Evolutionary conservation across 2,888 invertebrate species (phyloP).

Genomic region (Tillus elongatus): DNA sequence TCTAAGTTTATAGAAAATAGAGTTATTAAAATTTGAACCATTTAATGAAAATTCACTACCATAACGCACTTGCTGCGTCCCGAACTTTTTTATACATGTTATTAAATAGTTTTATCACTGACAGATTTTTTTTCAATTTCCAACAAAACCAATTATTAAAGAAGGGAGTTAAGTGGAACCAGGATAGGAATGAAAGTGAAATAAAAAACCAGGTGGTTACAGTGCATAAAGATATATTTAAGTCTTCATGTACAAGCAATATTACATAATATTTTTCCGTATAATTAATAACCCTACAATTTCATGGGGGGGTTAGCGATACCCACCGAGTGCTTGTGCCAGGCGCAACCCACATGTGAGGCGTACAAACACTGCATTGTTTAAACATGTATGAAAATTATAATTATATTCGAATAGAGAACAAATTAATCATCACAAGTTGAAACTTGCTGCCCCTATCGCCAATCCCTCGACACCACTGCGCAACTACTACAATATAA

Average conservation of each 20-base stretch:
- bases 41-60: too few relatives aligned
- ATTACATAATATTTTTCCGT: conserved; percentile 54
- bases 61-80: too few relatives aligned
- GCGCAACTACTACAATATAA: conserved; percentile 38
- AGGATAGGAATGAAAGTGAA: too few relatives aligned
- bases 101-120: too few relatives aligned
- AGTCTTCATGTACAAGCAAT: conserved; percentile 70
- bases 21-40: too few relatives aligned
- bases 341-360: conserved; percentile 30
- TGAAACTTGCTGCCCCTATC: conserved; percentile 38
- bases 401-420: conserved; percentile 39
- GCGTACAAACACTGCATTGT: conserved; percentile 33
- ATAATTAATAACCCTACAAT: conserved; percentile 42
- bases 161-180: too few relatives aligned
- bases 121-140: too few relatives aligned
- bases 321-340: conserved; percentile 37
- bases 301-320: conserved; percentile 36
- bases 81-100: too few relatives aligned
- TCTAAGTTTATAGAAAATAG: too few relatives aligned
- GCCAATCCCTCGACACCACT: conserved; percentile 40
- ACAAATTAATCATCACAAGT: conserved; percentile 38
- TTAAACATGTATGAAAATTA: conserved; percentile 33
- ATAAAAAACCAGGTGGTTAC: too few relatives aligned
- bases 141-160: too few relatives aligned
- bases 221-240: conserved; percentile 70